Conservation (phyloP, 2,113 vertebrate genomes). For the Protomyctophum bolini region DNA sequence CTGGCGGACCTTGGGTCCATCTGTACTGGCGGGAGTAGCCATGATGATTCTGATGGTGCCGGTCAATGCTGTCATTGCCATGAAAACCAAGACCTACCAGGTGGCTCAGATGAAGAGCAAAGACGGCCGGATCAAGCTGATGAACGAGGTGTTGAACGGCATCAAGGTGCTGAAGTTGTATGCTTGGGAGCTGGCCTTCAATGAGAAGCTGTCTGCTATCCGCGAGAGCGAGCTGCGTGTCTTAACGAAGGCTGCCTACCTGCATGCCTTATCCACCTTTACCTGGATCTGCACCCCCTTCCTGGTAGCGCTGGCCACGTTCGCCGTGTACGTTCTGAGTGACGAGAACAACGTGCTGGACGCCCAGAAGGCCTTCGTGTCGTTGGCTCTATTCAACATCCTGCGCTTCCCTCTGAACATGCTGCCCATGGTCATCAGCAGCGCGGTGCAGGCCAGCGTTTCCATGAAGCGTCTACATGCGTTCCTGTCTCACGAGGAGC, state of each 20-base stretch:
- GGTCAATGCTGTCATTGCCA: constrained; percentile 90
- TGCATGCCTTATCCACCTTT: constrained; percentile 90
- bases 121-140: constrained; percentile 95
- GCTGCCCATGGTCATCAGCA: constrained; percentile 97
- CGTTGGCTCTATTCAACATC: constrained; percentile 94
- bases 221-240: constrained; percentile 89
- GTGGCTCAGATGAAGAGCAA: constrained; percentile 98
- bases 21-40: constrained; percentile 91
- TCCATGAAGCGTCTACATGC: constrained; percentile 90
- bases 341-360: constrained; percentile 84
- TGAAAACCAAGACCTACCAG: constrained; percentile 98
- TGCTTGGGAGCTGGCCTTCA: constrained; percentile 97
- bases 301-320: constrained; percentile 90
- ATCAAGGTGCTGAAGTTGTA: constrained; percentile 98
- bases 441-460: constrained; percentile 95
- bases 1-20: constrained; percentile 94
- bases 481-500: constrained; percentile 94
- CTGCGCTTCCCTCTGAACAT: constrained; percentile 93
- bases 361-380: constrained; percentile 93
- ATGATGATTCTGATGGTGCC: constrained; percentile 97
- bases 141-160: constrained; percentile 97
- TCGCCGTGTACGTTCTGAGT: constrained; percentile 84
- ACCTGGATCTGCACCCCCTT: constrained; percentile 98
- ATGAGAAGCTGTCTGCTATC: constrained; percentile 89
- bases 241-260: constrained; percentile 92